A percentile compares a stretch with the other conserved stretches of the same genome.
phyloP scores from a whole-genome alignment of 2,113 vertebrate genomes.

The Myotis lucifugus region DNA sequence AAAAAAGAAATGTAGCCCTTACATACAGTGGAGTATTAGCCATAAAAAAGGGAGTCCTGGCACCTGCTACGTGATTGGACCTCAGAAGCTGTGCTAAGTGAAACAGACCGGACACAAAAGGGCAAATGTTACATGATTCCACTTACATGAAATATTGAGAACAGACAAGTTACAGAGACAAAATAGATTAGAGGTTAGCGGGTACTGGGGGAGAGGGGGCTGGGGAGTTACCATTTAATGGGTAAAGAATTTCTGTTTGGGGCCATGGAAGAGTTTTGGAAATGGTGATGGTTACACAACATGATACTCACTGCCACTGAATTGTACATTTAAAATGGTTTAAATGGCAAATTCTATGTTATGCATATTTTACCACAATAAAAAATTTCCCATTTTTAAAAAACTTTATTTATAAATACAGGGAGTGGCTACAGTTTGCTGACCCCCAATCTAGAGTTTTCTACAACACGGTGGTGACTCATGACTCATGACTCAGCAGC shows the following conservation, averaged over 20 bases:
- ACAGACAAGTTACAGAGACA: background rate
- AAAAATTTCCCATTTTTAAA: background rate
- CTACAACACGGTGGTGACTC: background rate
- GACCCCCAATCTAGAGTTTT: background rate
- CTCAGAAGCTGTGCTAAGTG: background rate
- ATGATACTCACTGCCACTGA: accelerated
- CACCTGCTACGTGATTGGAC: background rate
- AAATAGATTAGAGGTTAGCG: background rate
- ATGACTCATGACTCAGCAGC: accelerated
- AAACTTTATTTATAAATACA: background rate
- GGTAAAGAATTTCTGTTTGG: background rate
- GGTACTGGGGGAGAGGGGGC: accelerated
- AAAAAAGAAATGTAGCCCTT: too few relatives aligned
- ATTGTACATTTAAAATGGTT: background rate
- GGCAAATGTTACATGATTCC: background rate
- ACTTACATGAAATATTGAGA: background rate
- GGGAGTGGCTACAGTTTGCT: background rate
- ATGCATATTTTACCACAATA: background rate
- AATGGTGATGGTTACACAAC: background rate
- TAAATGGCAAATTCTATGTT: background rate
- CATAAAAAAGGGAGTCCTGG: background rate
- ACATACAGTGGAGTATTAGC: background rate
- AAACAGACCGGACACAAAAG: background rate
- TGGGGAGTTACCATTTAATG: accelerated
- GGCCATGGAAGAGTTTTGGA: background rate